Conservation (phyloP, 2,113 vertebrate species). For the Oplegnathus fasciatus region DNA sequence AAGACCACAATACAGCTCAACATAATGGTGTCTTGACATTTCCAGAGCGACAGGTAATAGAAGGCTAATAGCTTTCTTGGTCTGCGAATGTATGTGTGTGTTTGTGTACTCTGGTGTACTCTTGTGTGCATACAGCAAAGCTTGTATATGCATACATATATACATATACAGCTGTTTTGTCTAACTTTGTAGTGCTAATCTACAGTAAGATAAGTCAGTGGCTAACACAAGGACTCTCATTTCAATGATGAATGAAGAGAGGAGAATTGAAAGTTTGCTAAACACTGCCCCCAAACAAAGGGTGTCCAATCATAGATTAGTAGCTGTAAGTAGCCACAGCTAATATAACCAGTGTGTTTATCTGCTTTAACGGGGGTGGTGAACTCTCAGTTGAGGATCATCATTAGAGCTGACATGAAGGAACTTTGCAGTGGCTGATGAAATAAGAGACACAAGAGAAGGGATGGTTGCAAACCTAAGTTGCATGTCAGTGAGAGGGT, state of each 20-base stretch:
- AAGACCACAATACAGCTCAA: constrained; percentile 58
- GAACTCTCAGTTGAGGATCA: not conserved
- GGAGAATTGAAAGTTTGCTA: not conserved
- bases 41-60: constrained; percentile 49
- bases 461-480: not conserved
- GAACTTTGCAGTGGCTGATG: not conserved
- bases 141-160: not conserved
- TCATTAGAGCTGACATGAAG: not conserved
- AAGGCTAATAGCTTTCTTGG: constrained; percentile 52
- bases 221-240: not conserved
- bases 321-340: not conserved
- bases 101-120: not conserved
- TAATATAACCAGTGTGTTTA: too few relatives aligned
- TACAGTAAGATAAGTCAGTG: not conserved
- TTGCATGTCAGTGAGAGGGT: not conserved
- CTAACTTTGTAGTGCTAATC: not conserved
- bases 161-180: not conserved
- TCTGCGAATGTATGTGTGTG: not conserved
- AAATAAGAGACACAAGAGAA: not conserved
- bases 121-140: constrained; percentile 17
- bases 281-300: not conserved
- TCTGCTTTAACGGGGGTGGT: not conserved
- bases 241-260: not conserved
- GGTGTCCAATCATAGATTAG: not conserved
- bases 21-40: constrained; percentile 75